Evolutionary conservation across 2,797 vertebrate species (phyloP), one percentile per base, ranked within the genome.

Genomic region (Otus scops): DNA sequence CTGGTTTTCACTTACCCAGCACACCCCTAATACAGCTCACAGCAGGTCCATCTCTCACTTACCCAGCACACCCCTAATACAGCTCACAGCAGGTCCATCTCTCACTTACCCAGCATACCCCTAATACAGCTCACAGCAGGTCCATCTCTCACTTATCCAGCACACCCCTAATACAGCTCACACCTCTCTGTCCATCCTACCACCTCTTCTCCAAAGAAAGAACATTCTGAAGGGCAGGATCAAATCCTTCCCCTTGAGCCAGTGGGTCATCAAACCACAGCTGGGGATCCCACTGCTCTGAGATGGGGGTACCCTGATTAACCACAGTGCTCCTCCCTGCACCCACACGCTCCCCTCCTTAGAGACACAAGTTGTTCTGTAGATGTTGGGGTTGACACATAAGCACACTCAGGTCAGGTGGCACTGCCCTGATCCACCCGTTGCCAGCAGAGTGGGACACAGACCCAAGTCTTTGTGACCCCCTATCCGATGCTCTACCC

Each of bases 81-180:
- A 74, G 73, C 53, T 71, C 39, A 67, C 50, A 43, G 0, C 8
- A 3, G 0, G 7, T n/a, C n/a, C n/a, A n/a, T n/a, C n/a, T n/a
- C n/a, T 15, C 34, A 26, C 34, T 12, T 14, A 7, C 11, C 11
- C 19, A 56, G 38, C 27, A 30, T 13, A 6, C 0, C 39, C 71
- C 16, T 11, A n/a, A 12, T 1, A 3, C 36, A 74, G 73, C 53
- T 71, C 39, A 67, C 50, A 43, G 0, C 8, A 3, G 0, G 7
- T n/a, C n/a, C n/a, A n/a, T n/a, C n/a, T n/a, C n/a, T 15, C 34
- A 26, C 34, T 12, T 14, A 7, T 10, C 11, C 19, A 56, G 38
- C 27, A 30, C 14, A 6, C 0, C 39, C 71, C 16, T 11, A n/a
- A 12, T 1, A 3, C 36, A 74, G 73, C 53, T 71, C 39, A 4